Base-by-base conservation (phyloP, 2,113 vertebrate genomes). In the Hyperopisus bebe region DNA sequence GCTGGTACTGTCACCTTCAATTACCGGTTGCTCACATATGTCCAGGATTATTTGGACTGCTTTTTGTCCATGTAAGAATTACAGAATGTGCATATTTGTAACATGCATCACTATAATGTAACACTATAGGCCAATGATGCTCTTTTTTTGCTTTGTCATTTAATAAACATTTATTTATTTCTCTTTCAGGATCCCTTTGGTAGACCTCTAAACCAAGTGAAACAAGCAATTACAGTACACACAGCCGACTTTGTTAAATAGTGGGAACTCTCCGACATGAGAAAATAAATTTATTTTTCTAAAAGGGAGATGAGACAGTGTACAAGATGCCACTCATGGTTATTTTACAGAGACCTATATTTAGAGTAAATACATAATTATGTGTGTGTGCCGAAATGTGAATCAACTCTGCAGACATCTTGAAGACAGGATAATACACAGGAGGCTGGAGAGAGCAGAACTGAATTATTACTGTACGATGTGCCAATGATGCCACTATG, bases 401-500 rank as follows among this genome's bases (percentile, higher is more conserved):
- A 92, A 93, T 92, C 89, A 90, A 80, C 85, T 70, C 82, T 84
- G 86, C 89, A 90, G 91, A 91, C 86, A 80, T 92, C 90, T 77
- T 91, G 91, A 89, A 90, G 91, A n/a, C 46, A 90, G 89, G 88
- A 90, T 89, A 91, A 77, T 93, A 92, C 93, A 90, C 90, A 89
- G 91, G 90, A 91, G 94, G 93, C 93, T 94, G 92, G 92, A 88
- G 90, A 92, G 93, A 91, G 91, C 83, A 48, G 96, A 95, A 96
- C 95, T 95, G 93, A 93, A 96, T 96, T 93, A 96, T 96, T 96
- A 96, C 95, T 96, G 98, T 98, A 98, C 97, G 97, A 95, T 97
- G 97, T 99, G 98, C 98, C 98, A 98, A 99, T 98, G 97, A 99
- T 96, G 97, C 98, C 98, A 97, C 95, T 97, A 99, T 98, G 98